Percentiles rank a stretch among this genome's conserved stretches.
Evolutionary conservation across 30 jellyfish, hydroid and myxozoan species (phyloP).

Genomic region (Nemopilema nomurai): DNA sequence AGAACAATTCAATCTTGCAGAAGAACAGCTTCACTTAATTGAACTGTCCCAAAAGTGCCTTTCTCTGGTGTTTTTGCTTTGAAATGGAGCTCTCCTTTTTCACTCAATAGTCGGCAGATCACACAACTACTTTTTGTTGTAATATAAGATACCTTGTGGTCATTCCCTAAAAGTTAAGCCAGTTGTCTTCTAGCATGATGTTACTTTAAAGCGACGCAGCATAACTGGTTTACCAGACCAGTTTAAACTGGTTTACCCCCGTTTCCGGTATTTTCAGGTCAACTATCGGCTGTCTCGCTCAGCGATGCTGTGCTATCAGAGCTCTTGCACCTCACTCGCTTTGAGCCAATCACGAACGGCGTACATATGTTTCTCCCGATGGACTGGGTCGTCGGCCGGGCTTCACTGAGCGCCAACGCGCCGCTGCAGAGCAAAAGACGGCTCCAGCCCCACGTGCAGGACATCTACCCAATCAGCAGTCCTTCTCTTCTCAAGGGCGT

Average conservation of each 20-base stretch:
- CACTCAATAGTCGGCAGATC: no score
- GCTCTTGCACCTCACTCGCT: conserved; percentile 58
- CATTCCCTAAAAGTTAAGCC: background rate
- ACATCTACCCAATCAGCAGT: conserved; percentile 52
- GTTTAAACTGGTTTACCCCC: background rate
- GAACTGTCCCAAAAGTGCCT: no score
- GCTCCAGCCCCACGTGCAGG: conserved; percentile 43
- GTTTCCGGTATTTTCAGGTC: conserved; percentile 1
- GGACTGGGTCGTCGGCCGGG: conserved; percentile 81
- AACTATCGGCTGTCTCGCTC: conserved; percentile 52
- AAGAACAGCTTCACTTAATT: no score
- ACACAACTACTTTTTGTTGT: no score
- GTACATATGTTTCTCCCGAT: conserved; percentile 77
- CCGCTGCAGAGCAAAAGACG: conserved; percentile 57
- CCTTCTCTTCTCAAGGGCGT: conserved; percentile 32
- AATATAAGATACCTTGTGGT: no score
- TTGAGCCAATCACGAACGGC: conserved; percentile 73
- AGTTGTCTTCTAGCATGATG: background rate
- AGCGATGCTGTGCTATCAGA: conserved; percentile 40
- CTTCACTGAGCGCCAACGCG: conserved; percentile 45
- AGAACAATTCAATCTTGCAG: no score
- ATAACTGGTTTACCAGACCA: background rate
- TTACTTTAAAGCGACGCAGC: background rate
- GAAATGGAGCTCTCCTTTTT: no score
- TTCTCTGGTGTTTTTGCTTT: no score